These are phyloP conservation scores for Panopea generosa DNA, from an alignment of 2,888 invertebrate genomes.

Conservation along the genomic window DNA sequence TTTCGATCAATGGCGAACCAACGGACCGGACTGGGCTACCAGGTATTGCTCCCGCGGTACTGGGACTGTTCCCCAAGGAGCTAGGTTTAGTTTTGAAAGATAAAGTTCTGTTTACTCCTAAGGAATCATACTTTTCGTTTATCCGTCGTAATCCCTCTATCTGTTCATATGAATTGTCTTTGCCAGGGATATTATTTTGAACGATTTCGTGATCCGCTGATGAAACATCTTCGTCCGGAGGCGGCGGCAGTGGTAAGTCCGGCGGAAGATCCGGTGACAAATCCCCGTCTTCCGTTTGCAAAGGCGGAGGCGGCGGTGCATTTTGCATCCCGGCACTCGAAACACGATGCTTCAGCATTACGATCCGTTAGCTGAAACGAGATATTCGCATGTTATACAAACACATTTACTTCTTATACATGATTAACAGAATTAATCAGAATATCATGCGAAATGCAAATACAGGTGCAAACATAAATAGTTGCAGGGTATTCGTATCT, in stretches of 20 bases:
- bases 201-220: constrained; percentile 1
- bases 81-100: constrained; percentile 58
- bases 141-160: constrained; percentile 76
- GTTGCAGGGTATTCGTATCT: too few species aligned
- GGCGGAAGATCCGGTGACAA: neutral
- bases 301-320: neutral
- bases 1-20: constrained; percentile 48
- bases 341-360: constrained; percentile 47
- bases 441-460: too few species aligned
- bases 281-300: neutral
- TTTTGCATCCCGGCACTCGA: constrained; percentile 15
- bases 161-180: constrained; percentile 23
- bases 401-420: too few species aligned
- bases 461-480: too few species aligned
- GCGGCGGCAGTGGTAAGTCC: neutral
- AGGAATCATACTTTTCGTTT: constrained; percentile 81
- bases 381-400: too few species aligned
- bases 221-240: neutral
- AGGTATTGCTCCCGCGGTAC: constrained; percentile 9
- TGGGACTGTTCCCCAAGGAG: neutral
- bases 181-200: neutral
- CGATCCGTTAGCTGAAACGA: neutral
- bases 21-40: neutral
- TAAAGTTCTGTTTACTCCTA: constrained; percentile 71
- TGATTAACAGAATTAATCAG: too few species aligned